phyloP scores from a whole-genome alignment of 2,113 vertebrate genomes.

The Oophaga pumilio region DNA sequence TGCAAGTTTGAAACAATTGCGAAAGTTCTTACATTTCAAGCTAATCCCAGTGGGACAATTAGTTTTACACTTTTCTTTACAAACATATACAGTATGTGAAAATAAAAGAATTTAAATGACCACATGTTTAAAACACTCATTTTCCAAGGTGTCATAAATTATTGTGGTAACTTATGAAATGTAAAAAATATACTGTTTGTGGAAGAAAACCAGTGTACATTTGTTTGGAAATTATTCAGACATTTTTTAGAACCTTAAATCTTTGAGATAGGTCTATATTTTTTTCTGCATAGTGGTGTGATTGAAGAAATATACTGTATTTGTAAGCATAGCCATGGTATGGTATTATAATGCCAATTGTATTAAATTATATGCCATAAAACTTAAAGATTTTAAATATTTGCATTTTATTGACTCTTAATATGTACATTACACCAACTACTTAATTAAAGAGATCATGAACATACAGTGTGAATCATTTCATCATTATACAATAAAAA shows the following conservation, averaged over 20 bases:
- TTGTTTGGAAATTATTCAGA: slow-evolving; percentile 12
- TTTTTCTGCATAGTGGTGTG: too few species aligned
- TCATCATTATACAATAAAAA: neutral
- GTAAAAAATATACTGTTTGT: slow-evolving; percentile 12
- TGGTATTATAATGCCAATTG: neutral
- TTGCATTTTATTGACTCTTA: neutral
- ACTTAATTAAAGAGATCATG: neutral
- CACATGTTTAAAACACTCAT: slow-evolving; percentile 19
- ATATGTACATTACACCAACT: neutral
- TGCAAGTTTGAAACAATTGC: slow-evolving; percentile 11
- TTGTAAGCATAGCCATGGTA: neutral
- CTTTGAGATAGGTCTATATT: neutral
- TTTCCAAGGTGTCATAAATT: slow-evolving; percentile 30
- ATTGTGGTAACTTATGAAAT: neutral
- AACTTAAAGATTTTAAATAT: neutral
- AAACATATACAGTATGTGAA: slow-evolving; percentile 20
- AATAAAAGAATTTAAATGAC: slow-evolving; percentile 34
- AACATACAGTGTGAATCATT: neutral
- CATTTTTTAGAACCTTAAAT: slow-evolving; percentile 19
- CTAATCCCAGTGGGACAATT: slow-evolving; percentile 40
- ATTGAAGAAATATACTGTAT: neutral
- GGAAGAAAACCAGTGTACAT: neutral
- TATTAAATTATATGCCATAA: neutral
- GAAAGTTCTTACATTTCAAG: slow-evolving; percentile 25
- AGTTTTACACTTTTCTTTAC: slow-evolving; percentile 20